phyloP scores from a whole-genome alignment of 1,140 invertebrate species.

The Dreissena rostriformis region DNA sequence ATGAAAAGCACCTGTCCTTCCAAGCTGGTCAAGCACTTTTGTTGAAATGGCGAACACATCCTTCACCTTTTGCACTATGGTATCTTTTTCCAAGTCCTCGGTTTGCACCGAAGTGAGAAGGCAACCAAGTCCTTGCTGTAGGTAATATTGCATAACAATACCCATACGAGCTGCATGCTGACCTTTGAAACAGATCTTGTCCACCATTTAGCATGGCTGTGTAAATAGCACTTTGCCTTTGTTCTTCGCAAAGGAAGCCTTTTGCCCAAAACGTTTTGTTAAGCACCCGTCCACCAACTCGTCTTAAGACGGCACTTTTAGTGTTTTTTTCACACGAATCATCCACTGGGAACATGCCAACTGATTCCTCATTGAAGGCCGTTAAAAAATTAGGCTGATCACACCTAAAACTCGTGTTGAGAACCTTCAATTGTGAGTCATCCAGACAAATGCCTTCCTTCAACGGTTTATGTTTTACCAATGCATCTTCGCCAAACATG shows the following conservation, averaged over 20 bases:
- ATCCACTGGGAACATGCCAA: conserved; percentile 19
- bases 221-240: neutral
- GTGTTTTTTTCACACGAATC: neutral
- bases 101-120: neutral
- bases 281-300: conserved; percentile 9
- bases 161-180: neutral
- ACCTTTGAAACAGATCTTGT: neutral
- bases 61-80: conserved; percentile 1
- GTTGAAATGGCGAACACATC: conserved; percentile 32
- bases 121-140: conserved; percentile 7
- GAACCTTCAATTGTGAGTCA: conserved; percentile 20
- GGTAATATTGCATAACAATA: neutral
- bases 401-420: conserved; percentile 23
- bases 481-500: conserved; percentile 1
- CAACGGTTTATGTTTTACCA: conserved; percentile 7
- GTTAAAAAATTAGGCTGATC: conserved; percentile 17
- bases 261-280: neutral
- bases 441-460: conserved; percentile 22
- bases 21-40: conserved; percentile 11
- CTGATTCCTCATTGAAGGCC: conserved; percentile 9
- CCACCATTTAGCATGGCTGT: neutral
- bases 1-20: neutral
- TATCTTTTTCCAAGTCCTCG: conserved; percentile 26
- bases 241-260: neutral
- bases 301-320: conserved; percentile 17